Base-by-base conservation (phyloP, 1,140 invertebrate genomes). In the Varroa destructor region DNA sequence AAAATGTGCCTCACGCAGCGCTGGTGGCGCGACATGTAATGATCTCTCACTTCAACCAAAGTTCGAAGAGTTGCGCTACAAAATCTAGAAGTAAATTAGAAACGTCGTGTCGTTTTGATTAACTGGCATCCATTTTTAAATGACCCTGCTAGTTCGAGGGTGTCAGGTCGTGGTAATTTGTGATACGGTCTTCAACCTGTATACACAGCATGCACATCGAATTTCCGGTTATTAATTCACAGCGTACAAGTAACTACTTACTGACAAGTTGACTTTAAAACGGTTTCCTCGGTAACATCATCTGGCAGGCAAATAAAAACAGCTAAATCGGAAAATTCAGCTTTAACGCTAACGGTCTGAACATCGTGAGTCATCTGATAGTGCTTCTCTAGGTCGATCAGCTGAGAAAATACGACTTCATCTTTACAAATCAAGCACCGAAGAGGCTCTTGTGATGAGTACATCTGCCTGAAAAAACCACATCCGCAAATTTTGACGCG, bases 291-390 rank as follows among this genome's bases (percentile, higher is more conserved):
- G 55, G 71, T 72, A 2, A 73, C 73, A 55, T 76, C 71, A 71
- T 71, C 56, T 71, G 76, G 76, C 12, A 77, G 72, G 71, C 76
- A 77, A 6, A 77, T 74, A 72, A 77, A 77, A 5, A 77, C 76
- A 36, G 76, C 76, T 55, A 76, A 74, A 56, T 77, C 76, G 70
- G 74, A 76, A 51, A 77, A 77, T 40, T 77, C 74, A 10, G 76
- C 76, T 70, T 76, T 75, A n/a, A 40, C 70, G 42, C 71, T 75
- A 10, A 76, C 74, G 10, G 76, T 74, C 14, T 72, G 70, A 12
- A 77, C 57, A 67, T 77, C 76, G 72, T 77, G 76, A 10, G 74
- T 72, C 36, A 74, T 58, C 64, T 75, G 75, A 72, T 77, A 77
- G 71, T 77, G 76, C 51, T 76, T 77, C 58, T 77, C 76, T 12